Conservation (phyloP, 2,113 vertebrate genomes). For the Coryphaenoides rupestris region DNA sequence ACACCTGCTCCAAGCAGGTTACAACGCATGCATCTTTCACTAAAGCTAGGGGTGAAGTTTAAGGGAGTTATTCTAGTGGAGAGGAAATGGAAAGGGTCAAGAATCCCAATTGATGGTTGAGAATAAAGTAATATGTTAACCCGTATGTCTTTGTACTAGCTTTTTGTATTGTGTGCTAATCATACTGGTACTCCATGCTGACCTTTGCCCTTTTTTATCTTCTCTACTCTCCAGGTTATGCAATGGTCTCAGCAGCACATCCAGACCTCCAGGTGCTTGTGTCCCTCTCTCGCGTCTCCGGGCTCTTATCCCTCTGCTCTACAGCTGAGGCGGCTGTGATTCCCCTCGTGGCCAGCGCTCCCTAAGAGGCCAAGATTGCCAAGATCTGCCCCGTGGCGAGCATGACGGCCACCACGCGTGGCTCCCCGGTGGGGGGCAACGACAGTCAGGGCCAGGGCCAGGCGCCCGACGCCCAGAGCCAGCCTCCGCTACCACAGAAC, state of each 20-base stretch:
- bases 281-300: slow-evolving; percentile 89
- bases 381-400: slow-evolving; percentile 99
- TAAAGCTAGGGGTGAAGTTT: no score
- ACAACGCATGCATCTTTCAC: no score
- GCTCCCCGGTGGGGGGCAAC: slow-evolving; percentile 99
- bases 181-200: slow-evolving; percentile 10
- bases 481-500: slow-evolving; percentile 97
- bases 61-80: no score
- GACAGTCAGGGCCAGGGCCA: slow-evolving; percentile 90
- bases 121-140: no score
- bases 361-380: slow-evolving; percentile 99
- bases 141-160: background rate
- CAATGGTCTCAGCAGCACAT: slow-evolving; percentile 98
- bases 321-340: slow-evolving; percentile 92
- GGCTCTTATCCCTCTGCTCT: slow-evolving; percentile 84
- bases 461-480: slow-evolving; percentile 97
- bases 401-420: slow-evolving; percentile 99
- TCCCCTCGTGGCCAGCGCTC: slow-evolving; percentile 93
- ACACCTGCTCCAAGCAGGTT: background rate
- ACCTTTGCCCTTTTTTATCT: slow-evolving; percentile 39
- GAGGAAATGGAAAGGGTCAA: background rate
- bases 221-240: slow-evolving; percentile 82
- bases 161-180: slow-evolving; percentile 23
- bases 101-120: background rate
- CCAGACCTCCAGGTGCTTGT: slow-evolving; percentile 94